phyloP scores from a whole-genome alignment of 2,113 vertebrate species.

The Neomonachus schauinslandi region DNA sequence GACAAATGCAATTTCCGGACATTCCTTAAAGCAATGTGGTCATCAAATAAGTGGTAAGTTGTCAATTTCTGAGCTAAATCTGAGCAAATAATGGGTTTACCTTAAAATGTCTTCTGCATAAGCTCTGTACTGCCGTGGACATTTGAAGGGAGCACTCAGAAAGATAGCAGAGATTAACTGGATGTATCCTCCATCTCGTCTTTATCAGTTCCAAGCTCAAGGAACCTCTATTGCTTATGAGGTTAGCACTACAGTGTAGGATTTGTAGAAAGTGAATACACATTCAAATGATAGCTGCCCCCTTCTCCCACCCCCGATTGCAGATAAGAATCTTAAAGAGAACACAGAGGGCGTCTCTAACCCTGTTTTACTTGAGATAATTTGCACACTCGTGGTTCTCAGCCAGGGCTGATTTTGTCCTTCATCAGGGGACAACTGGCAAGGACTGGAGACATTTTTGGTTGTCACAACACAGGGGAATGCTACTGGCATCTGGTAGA shows the following conservation, averaged over 20 bases:
- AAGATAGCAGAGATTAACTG: background rate
- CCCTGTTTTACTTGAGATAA: background rate
- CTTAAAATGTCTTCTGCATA: background rate
- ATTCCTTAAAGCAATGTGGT: conserved; percentile 88
- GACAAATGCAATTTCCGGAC: conserved; percentile 84
- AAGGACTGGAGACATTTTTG: background rate
- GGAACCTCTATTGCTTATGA: background rate
- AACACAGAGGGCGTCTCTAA: background rate
- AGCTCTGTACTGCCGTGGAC: background rate
- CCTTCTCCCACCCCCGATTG: background rate
- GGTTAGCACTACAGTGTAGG: background rate
- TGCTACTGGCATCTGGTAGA: background rate
- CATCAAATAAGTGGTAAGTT: conserved; percentile 84
- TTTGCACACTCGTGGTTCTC: background rate
- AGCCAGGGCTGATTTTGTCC: background rate
- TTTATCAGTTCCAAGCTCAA: background rate
- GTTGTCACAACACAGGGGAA: background rate
- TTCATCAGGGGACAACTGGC: background rate
- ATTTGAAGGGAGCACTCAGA: background rate
- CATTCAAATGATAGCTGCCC: background rate
- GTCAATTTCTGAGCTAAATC: background rate
- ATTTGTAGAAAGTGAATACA: background rate
- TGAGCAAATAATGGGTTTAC: background rate
- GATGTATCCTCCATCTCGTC: background rate
- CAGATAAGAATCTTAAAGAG: background rate